These are phyloP conservation scores for Diplazon laetatorius DNA, from an alignment of 2,888 invertebrate genomes.

Conservation along the genomic window DNA sequence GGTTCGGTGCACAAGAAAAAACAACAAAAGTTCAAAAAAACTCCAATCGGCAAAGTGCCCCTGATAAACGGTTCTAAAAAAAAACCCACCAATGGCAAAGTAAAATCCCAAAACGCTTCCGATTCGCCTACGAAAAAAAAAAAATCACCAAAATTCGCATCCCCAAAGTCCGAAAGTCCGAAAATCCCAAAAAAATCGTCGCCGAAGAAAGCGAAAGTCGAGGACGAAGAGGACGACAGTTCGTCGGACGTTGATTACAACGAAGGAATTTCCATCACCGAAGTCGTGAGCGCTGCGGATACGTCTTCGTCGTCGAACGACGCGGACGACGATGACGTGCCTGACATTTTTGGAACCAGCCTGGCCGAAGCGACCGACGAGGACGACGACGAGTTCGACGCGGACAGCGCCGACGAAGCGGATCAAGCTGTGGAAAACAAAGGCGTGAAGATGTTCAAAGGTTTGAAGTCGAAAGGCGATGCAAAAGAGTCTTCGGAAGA, in stretches of 20 bases:
- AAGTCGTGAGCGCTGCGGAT: conserved; percentile 61
- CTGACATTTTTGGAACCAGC: conserved; percentile 62
- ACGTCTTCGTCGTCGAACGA: conserved; percentile 63
- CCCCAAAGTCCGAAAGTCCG: background rate
- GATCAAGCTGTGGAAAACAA: conserved; percentile 52
- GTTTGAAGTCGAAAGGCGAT: conserved; percentile 59
- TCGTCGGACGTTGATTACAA: conserved; percentile 67
- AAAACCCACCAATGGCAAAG: conserved; percentile 48
- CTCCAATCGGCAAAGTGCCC: conserved; percentile 68
- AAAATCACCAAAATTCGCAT: conserved; percentile 28
- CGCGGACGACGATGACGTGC: background rate
- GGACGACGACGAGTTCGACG: conserved; percentile 62
- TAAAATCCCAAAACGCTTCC: conserved; percentile 39
- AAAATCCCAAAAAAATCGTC: conserved; percentile 27
- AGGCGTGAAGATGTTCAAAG: conserved; percentile 74
- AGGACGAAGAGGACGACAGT: conserved; percentile 51
- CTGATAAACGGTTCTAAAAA: conserved; percentile 64
- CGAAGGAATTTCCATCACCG: conserved; percentile 64
- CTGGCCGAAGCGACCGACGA: conserved; percentile 61
- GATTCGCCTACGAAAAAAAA: conserved; percentile 30
- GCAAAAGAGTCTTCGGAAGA: conserved; percentile 21
- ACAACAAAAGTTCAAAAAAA: conserved; percentile 71
- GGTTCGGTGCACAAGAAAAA: conserved; percentile 69
- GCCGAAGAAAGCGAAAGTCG: conserved; percentile 39
- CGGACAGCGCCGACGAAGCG: conserved; percentile 57